Percentiles rank a stretch among this genome's conserved stretches.
Conservation (phyloP, 2,888 invertebrate species). For the Anarsia innoxiella region DNA sequence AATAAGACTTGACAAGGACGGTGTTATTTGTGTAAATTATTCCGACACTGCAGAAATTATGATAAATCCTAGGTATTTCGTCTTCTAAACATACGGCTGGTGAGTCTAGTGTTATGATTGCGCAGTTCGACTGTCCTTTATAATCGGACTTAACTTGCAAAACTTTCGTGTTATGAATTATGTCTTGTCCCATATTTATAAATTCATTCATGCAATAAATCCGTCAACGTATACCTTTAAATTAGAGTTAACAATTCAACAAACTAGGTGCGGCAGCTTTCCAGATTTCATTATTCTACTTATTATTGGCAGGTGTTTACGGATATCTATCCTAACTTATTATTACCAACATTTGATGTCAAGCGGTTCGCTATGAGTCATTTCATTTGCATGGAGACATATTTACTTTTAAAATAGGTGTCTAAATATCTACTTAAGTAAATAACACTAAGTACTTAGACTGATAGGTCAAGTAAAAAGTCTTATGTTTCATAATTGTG, state of each 20-base stretch:
- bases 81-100: background rate
- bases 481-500: background rate
- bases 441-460: too few species aligned
- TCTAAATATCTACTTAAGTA: too few species aligned
- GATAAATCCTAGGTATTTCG: background rate
- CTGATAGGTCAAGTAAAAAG: too few species aligned
- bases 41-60: background rate
- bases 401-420: too few species aligned
- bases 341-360: conserved; percentile 34
- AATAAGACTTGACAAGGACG: conserved; percentile 52
- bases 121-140: background rate
- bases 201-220: conserved; percentile 8
- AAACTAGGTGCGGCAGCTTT: conserved; percentile 6
- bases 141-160: background rate
- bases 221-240: conserved; percentile 6
- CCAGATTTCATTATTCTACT: conserved; percentile 9
- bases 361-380: conserved; percentile 33
- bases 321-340: conserved; percentile 13
- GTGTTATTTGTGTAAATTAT: conserved; percentile 40
- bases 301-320: background rate
- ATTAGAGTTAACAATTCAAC: conserved; percentile 17
- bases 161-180: conserved; percentile 2
- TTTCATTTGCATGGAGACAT: too few species aligned
- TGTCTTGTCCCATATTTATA: conserved; percentile 1
- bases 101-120: too few species aligned